A percentile compares a stretch with the other conserved stretches of the same genome.
phyloP scores from a whole-genome alignment of 2,888 invertebrate genomes.

The Lobophora halterata region DNA sequence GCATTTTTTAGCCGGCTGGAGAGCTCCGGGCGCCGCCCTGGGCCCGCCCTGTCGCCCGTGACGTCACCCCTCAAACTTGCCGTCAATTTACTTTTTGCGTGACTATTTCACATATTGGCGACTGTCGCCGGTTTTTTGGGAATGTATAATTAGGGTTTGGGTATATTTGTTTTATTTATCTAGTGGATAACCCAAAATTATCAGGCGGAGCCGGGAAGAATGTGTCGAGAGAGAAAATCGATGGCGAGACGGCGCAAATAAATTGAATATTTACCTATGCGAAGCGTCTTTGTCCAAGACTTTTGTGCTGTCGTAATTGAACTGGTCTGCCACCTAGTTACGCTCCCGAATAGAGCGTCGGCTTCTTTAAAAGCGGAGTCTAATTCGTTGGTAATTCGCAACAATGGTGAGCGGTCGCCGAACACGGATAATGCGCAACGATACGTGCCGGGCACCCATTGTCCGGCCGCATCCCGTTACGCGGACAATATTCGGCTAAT shows the following conservation, averaged over 20 bases:
- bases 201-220: conserved; percentile 42
- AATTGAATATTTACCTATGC: conserved; percentile 28
- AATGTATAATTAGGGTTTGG: conserved; percentile 70
- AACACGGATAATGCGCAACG: conserved; percentile 72
- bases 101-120: conserved; percentile 71
- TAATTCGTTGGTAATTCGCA: conserved; percentile 75
- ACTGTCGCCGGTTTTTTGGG: conserved; percentile 73
- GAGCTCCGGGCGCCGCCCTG: conserved; percentile 65
- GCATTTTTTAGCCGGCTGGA: conserved; percentile 55
- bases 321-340: conserved; percentile 73
- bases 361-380: conserved; percentile 57
- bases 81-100: conserved; percentile 67
- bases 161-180: conserved; percentile 67
- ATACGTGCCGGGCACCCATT: conserved; percentile 63
- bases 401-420: conserved; percentile 64
- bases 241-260: conserved; percentile 26
- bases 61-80: conserved; percentile 68
- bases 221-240: conserved; percentile 41
- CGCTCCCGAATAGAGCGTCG: conserved; percentile 60
- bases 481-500: conserved; percentile 69
- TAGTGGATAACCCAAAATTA: conserved; percentile 50
- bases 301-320: conserved; percentile 46
- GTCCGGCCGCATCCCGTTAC: conserved; percentile 65
- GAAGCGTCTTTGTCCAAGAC: conserved; percentile 15
- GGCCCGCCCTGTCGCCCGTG: conserved; percentile 75